phyloP scores from a whole-genome alignment of 2,797 vertebrate genomes.

The Nothura maculosa region DNA sequence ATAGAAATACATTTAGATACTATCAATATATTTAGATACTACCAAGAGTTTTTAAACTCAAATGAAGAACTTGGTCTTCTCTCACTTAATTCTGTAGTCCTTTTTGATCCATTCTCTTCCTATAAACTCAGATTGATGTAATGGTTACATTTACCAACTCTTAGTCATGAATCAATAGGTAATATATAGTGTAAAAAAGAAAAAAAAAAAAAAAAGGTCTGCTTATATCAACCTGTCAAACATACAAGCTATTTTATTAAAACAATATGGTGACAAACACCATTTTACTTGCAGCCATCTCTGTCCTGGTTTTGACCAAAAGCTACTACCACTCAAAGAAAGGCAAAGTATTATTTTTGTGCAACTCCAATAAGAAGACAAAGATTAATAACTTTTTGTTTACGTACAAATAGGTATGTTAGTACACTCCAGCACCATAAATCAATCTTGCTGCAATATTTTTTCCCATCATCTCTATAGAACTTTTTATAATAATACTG shows the following conservation, averaged over 20 bases:
- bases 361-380: neutral
- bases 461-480: neutral
- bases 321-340: neutral
- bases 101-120: neutral
- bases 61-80: neutral
- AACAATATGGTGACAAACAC: neutral
- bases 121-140: neutral
- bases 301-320: neutral
- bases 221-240: neutral
- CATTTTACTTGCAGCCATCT: neutral
- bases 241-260: neutral
- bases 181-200: neutral
- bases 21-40: no score
- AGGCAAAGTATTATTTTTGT: neutral
- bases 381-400: slow-evolving; percentile 7
- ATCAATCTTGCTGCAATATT: neutral
- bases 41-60: neutral
- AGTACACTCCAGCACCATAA: neutral
- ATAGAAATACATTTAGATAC: neutral
- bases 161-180: neutral
- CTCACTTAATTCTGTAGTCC: neutral
- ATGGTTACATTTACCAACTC: neutral
- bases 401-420: slow-evolving; percentile 22
- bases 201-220: neutral
- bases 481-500: neutral